Evolutionary conservation across 2,113 vertebrate genomes (phyloP).

Genomic region (Phylloscopus trochiloides): DNA sequence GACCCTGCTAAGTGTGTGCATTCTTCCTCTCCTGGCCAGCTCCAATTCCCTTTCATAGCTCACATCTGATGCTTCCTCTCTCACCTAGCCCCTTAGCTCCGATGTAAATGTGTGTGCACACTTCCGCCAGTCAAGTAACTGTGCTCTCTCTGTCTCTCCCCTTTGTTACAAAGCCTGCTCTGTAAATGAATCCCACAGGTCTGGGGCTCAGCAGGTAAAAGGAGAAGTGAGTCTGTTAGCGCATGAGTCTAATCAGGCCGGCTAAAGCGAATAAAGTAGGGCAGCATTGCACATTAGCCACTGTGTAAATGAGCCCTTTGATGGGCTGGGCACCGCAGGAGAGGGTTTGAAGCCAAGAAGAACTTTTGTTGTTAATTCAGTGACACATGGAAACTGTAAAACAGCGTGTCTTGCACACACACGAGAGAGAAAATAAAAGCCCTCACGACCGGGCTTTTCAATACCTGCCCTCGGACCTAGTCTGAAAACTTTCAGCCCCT

Average conservation of each 20-base stretch:
- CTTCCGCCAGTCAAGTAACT: slow-evolving; percentile 70
- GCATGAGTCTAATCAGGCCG: slow-evolving; percentile 71
- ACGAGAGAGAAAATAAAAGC: slow-evolving; percentile 64
- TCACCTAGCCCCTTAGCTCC: slow-evolving; percentile 62
- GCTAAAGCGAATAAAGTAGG: slow-evolving; percentile 72
- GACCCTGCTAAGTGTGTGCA: slow-evolving; percentile 59
- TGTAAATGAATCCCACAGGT: slow-evolving; percentile 76
- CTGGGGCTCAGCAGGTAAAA: slow-evolving; percentile 70
- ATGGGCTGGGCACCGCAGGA: slow-evolving; percentile 71
- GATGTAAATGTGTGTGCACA: slow-evolving; percentile 67
- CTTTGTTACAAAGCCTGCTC: slow-evolving; percentile 74
- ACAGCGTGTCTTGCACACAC: slow-evolving; percentile 68
- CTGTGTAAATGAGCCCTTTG: slow-evolving; percentile 73
- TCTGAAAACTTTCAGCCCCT: slow-evolving; percentile 71
- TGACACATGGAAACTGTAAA: slow-evolving; percentile 70
- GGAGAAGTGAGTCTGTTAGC: slow-evolving; percentile 75
- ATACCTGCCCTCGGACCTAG: slow-evolving; percentile 68
- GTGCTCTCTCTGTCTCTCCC: slow-evolving; percentile 69
- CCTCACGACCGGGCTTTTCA: slow-evolving; percentile 67
- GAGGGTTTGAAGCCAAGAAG: slow-evolving; percentile 70
- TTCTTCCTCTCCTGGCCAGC: slow-evolving; percentile 64
- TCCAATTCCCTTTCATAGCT: slow-evolving; percentile 54
- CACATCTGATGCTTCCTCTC: slow-evolving; percentile 59
- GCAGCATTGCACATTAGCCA: slow-evolving; percentile 69
- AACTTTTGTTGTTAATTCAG: slow-evolving; percentile 75